Base-by-base conservation (phyloP, 2,888 invertebrate species). In the Lithophane leautieri region DNA sequence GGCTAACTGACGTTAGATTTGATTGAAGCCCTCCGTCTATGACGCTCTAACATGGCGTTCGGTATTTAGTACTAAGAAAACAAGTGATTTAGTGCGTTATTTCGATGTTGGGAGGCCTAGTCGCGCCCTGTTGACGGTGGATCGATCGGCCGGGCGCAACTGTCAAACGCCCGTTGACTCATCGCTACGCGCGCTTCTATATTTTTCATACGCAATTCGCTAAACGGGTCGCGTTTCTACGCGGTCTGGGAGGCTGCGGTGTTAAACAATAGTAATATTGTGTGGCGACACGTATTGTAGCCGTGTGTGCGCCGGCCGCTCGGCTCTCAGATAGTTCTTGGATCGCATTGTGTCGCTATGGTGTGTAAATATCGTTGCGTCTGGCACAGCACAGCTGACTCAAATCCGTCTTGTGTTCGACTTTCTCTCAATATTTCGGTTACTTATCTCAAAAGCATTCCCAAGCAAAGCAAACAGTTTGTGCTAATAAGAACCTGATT, bases 141-240 rank as follows among this genome's bases (percentile, higher is more conserved):
- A 97, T 97, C 97, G 97, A 97, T 97, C 96, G 94, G 76, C 92
- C 93, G 92, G 94, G 93, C 92, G 89, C 93, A 93, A 92, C 94
- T 95, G 95, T 95, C 95, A 95, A 94, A 93, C 93, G 91, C 91
- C 92, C 93, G 95, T 96, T 96, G 96, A 96, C 94, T 96, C 96
- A 96, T 95, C 95, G 92, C 90, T 89, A 86, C 90, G 78, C 88
- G 88, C 83, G 89, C 88, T 90, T 91, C 90, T 89, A 90, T 91
- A 93, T 92, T 92, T 92, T 93, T 93, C 92, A 93, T 94, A 94
- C 94, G 94, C 94, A 93, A 91, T 95, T 94, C 89, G 82, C 76
- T 90, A 87, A 89, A 90, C 91, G 86, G 86, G 89, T 91, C 90
- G 89, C 84, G 86, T 89, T 83, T 81, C 78, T 85, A 63, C 83